phyloP scores from a whole-genome alignment of 1,140 invertebrate genomes.

The Apocrypta bakeri region DNA sequence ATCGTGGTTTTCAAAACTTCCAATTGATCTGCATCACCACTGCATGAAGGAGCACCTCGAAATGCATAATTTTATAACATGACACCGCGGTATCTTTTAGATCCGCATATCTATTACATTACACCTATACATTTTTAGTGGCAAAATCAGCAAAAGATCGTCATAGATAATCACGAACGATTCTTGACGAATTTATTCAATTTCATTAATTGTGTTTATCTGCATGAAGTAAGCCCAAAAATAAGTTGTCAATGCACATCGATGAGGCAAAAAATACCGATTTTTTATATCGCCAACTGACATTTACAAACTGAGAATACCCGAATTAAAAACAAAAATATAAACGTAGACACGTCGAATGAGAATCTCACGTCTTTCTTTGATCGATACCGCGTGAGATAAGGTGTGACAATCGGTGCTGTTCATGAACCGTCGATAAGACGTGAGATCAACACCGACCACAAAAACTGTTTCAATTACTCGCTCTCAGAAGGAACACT shows the following conservation, averaged over 20 bases:
- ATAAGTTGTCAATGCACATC: too few relatives aligned
- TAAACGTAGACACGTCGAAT: not conserved
- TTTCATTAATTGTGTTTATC: too few relatives aligned
- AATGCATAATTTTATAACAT: slow-evolving; percentile 13
- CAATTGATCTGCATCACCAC: slow-evolving; percentile 25
- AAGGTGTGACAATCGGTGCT: slow-evolving; percentile 30
- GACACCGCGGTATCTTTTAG: not conserved
- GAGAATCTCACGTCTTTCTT: not conserved
- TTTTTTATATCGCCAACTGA: not conserved
- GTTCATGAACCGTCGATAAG: slow-evolving; percentile 43
- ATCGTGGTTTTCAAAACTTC: slow-evolving; percentile 30
- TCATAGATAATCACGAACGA: too few relatives aligned
- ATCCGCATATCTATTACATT: not conserved
- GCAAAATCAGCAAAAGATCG: not conserved
- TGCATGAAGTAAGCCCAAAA: too few relatives aligned
- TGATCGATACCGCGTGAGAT: slow-evolving; percentile 37
- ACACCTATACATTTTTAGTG: too few relatives aligned
- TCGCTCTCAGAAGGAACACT: not conserved
- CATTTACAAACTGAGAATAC: not conserved
- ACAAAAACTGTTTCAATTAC: slow-evolving; percentile 42
- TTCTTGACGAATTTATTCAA: too few relatives aligned
- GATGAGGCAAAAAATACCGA: too few relatives aligned
- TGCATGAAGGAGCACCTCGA: slow-evolving; percentile 11
- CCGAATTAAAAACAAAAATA: not conserved
- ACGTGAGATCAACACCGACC: slow-evolving; percentile 19